Evolutionary conservation across 2,797 vertebrate genomes (phyloP).

Genomic region (Xenentodon cancila): DNA sequence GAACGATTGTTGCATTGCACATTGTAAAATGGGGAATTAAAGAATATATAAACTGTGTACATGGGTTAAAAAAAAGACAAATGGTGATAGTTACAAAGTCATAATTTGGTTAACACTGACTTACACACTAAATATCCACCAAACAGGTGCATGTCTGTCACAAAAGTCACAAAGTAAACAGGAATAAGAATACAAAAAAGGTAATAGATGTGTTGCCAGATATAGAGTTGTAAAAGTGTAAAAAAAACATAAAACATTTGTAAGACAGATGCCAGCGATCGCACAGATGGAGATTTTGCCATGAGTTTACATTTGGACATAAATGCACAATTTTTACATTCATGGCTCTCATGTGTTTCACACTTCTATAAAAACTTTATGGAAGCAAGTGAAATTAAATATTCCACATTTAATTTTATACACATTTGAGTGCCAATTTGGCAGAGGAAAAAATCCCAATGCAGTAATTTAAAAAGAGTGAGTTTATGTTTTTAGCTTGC

Average conservation of each 20-base stretch:
- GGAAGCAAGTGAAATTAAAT: neutral
- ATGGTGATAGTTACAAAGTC: too few relatives aligned
- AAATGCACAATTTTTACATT: neutral
- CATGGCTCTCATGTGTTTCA: neutral
- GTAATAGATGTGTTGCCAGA: neutral
- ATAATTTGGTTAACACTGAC: too few relatives aligned
- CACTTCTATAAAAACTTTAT: neutral
- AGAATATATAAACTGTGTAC: too few relatives aligned
- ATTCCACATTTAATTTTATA: neutral
- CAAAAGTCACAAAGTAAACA: neutral
- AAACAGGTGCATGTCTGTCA: neutral
- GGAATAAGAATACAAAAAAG: neutral
- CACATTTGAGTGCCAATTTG: constrained; percentile 10
- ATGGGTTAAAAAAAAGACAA: too few relatives aligned
- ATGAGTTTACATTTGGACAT: neutral
- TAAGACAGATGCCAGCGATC: neutral
- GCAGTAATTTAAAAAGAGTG: constrained; percentile 26
- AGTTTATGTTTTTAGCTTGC: constrained; percentile 49
- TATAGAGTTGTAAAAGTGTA: neutral
- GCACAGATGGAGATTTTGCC: neutral
- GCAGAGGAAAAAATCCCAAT: constrained; percentile 26
- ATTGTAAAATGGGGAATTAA: too few relatives aligned
- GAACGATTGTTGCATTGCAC: too few relatives aligned
- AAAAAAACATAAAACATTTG: neutral
- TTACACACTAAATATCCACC: too few relatives aligned